Conservation (phyloP, 2,797 vertebrate genomes). For the Scyliorhinus canicula region DNA sequence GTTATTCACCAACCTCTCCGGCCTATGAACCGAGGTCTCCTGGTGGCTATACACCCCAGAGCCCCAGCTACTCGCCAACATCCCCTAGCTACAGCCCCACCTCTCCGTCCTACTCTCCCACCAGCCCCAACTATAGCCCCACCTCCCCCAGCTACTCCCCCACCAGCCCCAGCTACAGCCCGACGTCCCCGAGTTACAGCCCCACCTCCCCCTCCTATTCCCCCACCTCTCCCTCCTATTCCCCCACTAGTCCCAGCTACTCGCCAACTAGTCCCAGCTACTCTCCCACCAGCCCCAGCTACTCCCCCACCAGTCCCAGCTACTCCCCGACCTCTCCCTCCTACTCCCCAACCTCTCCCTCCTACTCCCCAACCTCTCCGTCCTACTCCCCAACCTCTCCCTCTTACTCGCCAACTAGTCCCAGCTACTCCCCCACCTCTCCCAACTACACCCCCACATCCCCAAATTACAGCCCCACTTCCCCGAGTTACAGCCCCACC, state of each 20-base stretch:
- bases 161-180: conserved; percentile 70
- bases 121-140: conserved; percentile 50
- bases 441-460: conserved; percentile 75
- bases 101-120: conserved; percentile 59
- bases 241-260: conserved; percentile 69
- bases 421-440: conserved; percentile 73
- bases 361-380: conserved; percentile 51
- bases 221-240: conserved; percentile 72
- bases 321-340: conserved; percentile 48
- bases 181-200: conserved; percentile 71
- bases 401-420: conserved; percentile 67
- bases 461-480: conserved; percentile 74
- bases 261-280: conserved; percentile 68
- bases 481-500: conserved; percentile 79
- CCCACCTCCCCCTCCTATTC: conserved; percentile 75
- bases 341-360: conserved; percentile 41
- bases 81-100: conserved; percentile 81
- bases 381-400: conserved; percentile 53
- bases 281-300: conserved; percentile 64
- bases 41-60: neutral
- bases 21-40: conserved; percentile 74
- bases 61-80: conserved; percentile 69
- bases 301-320: conserved; percentile 53
- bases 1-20: conserved; percentile 82
- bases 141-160: conserved; percentile 75